Evolutionary conservation across 2,888 invertebrate species (phyloP).

Genomic region (Ferrisia virgata): DNA sequence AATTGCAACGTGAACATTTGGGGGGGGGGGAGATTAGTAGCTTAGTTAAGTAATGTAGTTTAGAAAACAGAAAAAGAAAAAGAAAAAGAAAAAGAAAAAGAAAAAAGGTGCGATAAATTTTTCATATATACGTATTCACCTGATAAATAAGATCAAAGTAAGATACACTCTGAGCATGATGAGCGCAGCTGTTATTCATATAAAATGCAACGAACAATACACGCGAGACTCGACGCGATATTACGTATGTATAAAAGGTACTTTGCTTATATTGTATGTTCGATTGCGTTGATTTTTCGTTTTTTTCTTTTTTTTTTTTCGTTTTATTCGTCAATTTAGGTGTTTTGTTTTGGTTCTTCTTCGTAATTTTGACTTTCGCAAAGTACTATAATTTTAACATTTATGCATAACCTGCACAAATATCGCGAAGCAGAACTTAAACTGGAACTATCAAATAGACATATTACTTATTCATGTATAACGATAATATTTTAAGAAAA

Average conservation of each 20-base stretch:
- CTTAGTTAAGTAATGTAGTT: background rate
- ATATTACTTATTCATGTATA: slow-evolving; percentile 26
- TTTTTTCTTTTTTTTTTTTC: background rate
- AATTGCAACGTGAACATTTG: background rate
- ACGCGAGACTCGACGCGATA: slow-evolving; percentile 5
- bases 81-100: no score
- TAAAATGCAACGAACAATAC: background rate
- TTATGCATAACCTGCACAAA: background rate
- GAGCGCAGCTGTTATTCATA: background rate
- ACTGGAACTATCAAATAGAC: slow-evolving; percentile 35
- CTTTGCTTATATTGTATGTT: background rate
- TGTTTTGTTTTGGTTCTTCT: no score
- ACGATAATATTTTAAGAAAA: slow-evolving; percentile 33
- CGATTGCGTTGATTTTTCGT: background rate
- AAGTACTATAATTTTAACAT: no score
- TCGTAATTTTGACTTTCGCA: no score
- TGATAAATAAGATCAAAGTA: slow-evolving; percentile 3
- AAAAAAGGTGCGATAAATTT: background rate
- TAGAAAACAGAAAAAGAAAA: no score
- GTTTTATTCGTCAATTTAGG: background rate
- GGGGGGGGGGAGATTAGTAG: background rate
- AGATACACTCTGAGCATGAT: background rate
- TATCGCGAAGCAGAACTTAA: slow-evolving; percentile 19
- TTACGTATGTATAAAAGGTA: background rate
- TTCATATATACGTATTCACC: background rate